Base-by-base conservation (phyloP, 2,888 invertebrate species). In the Oegoconia quadripuncta region DNA sequence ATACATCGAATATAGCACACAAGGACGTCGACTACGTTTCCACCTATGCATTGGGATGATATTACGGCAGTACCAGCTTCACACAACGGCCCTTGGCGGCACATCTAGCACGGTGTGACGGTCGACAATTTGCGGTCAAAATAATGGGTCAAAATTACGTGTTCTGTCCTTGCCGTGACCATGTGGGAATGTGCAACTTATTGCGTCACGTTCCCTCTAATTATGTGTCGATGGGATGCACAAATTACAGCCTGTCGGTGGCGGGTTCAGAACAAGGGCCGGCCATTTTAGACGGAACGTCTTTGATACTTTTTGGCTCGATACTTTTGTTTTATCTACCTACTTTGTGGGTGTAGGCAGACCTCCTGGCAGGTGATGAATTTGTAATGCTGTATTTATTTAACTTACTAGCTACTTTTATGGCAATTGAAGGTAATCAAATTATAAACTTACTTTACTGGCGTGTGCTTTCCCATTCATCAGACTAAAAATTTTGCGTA, bases 81-180 rank as follows among this genome's bases (percentile, higher is more conserved):
- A 16, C 31, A 31, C 37, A 26, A 16, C 15, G 3, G 17, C 14
- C 9, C 9, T 25, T 11, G 31, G 20, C 15, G 3, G 17, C 14
- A 9, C 9, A 31, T 11, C 5, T n/a, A 46, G 32, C 32, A 64
- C 69, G 64, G 77, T 70, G 74, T 71, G 68, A 75, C 65, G 52
- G 40, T 45, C 48, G 63, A 56, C 72, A 65, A 64, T 79, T 79
- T 80, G 83, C 64, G 81, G 82, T 81, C 72, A 68, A 62, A 70
- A 67, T 84, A 84, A 86, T 87, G 81, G 78, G 56, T 74, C 77
- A 56, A 84, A 83, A 83, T 86, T 75, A 87, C 64, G 74, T 68
- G 73, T 67, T 78, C 51, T 74, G 79, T 79, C 81, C 77, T 81
- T 81, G 74, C 64, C 64, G 57, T 64, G 71, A 62, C 72, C 71